phyloP scores from a whole-genome alignment of 2,113 vertebrate genomes.

The Erinaceus europaeus region DNA sequence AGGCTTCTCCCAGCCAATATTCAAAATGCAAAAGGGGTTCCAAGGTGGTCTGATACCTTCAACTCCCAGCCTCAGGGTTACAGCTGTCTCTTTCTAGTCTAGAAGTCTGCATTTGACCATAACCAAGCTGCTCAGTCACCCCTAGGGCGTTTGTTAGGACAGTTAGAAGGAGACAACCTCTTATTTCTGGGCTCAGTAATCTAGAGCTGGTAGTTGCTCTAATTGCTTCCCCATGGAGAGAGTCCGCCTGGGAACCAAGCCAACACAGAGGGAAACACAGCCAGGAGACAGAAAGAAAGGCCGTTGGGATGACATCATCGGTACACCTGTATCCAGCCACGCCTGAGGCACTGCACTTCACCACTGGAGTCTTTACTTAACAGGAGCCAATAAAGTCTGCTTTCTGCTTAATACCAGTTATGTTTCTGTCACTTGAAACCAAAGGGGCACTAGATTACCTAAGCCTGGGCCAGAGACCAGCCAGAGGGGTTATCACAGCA shows the following conservation, averaged over 20 bases:
- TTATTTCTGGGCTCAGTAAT: constrained; percentile 36
- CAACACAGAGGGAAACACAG: background rate
- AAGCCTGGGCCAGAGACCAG: background rate
- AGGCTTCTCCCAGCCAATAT: background rate
- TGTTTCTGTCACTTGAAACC: background rate
- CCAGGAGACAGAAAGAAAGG: background rate
- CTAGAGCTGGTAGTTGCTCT: constrained; percentile 27
- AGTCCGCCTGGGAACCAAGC: constrained; percentile 24
- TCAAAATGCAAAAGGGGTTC: background rate
- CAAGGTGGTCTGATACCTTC: background rate
- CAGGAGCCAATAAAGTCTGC: background rate
- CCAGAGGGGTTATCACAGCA: too few relatives aligned
- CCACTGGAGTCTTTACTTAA: background rate
- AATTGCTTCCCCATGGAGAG: constrained; percentile 50
- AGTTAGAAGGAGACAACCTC: constrained; percentile 39
- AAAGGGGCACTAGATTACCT: background rate
- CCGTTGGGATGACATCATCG: background rate
- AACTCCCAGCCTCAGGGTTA: background rate
- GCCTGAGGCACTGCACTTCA: background rate
- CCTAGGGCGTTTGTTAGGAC: constrained; percentile 26
- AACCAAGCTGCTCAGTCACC: constrained; percentile 43
- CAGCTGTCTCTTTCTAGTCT: background rate
- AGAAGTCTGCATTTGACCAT: constrained; percentile 48
- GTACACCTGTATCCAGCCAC: background rate
- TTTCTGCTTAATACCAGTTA: background rate